phyloP scores from a whole-genome alignment of 2,888 invertebrate species.

The Eupithecia pulchellata region DNA sequence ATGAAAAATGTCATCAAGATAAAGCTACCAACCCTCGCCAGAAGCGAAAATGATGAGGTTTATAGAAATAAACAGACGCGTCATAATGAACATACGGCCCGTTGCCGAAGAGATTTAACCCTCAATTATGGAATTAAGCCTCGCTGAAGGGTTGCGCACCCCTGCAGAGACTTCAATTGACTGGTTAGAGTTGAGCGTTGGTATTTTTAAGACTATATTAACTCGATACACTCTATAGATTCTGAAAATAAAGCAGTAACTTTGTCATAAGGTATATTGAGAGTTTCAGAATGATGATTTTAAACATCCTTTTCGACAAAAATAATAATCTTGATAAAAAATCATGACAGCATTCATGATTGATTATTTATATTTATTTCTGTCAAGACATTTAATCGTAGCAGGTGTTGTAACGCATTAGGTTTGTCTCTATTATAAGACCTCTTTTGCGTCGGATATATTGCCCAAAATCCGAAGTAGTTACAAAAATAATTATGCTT shows the following conservation, averaged over 20 bases:
- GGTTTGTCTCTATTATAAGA: not conserved
- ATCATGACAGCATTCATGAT: no score
- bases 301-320: no score
- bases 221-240: not conserved
- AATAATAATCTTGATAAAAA: no score
- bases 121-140: slow-evolving; percentile 84
- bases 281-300: no score
- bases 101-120: slow-evolving; percentile 79
- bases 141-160: slow-evolving; percentile 76
- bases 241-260: not conserved
- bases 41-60: slow-evolving; percentile 51
- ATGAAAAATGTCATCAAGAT: slow-evolving; percentile 66
- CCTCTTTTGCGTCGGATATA: no score
- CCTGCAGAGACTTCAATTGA: slow-evolving; percentile 65
- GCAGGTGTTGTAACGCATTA: not conserved
- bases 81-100: slow-evolving; percentile 77
- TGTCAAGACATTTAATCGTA: not conserved
- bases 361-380: not conserved
- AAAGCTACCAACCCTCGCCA: slow-evolving; percentile 43
- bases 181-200: slow-evolving; percentile 28
- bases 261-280: no score
- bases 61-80: slow-evolving; percentile 61
- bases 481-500: no score
- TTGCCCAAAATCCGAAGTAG: no score
- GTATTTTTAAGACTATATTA: slow-evolving; percentile 9